Conservation (phyloP, 2,113 vertebrate genomes). For the Petrocephalus zakoni region DNA sequence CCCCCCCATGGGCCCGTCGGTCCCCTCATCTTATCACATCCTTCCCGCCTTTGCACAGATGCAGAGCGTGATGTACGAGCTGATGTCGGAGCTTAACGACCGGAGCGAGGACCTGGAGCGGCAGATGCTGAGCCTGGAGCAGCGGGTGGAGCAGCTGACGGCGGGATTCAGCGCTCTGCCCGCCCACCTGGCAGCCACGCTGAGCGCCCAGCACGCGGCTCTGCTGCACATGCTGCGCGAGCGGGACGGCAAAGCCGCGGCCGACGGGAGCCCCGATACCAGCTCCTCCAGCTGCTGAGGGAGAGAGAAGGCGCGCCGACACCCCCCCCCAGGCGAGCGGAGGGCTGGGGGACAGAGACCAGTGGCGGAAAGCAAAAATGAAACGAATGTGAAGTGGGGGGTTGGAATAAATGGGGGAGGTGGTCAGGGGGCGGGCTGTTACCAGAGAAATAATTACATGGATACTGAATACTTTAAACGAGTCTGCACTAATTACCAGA, state of each 20-base stretch:
- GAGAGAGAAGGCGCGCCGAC: not conserved
- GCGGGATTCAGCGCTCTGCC: slow-evolving; percentile 82
- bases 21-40: not conserved
- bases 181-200: slow-evolving; percentile 77
- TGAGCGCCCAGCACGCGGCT: slow-evolving; percentile 86
- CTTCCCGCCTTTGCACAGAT: slow-evolving; percentile 63
- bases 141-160: slow-evolving; percentile 86
- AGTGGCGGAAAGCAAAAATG: not conserved
- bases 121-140: slow-evolving; percentile 88
- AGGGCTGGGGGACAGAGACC: not conserved
- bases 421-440: not conserved
- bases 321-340: not conserved
- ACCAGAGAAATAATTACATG: slow-evolving; percentile 47
- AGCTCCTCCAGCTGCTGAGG: slow-evolving; percentile 83
- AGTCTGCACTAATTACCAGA: slow-evolving; percentile 56
- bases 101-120: slow-evolving; percentile 96
- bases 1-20: not conserved
- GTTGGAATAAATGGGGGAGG: not conserved
- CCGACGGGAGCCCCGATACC: slow-evolving; percentile 75
- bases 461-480: slow-evolving; percentile 54
- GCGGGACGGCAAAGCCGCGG: slow-evolving; percentile 61
- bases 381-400: not conserved
- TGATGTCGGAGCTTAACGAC: slow-evolving; percentile 94
- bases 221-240: slow-evolving; percentile 78
- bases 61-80: slow-evolving; percentile 98